Percentiles rank a stretch among this genome's conserved stretches.
Evolutionary conservation across 92 coral and sea anemone species (phyloP).

Genomic region (Umimayanthus chanpuru): DNA sequence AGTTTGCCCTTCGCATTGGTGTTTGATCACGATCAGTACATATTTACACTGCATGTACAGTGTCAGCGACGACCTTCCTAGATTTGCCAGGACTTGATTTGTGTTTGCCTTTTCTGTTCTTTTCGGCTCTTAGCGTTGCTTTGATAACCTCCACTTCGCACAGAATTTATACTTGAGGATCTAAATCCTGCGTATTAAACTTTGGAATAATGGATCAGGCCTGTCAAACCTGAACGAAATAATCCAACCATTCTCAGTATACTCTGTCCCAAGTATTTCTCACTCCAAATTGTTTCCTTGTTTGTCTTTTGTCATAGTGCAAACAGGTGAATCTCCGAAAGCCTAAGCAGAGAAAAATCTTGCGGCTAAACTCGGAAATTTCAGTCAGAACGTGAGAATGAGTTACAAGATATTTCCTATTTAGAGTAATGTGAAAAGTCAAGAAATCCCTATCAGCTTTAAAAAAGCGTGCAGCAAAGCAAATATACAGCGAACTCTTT

Average conservation of each 20-base stretch:
- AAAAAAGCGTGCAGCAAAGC: conserved; percentile 9
- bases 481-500: not conserved
- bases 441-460: not conserved
- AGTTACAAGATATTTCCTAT: not conserved
- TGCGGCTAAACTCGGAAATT: not conserved
- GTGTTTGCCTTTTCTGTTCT: not conserved
- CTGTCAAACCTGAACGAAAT: not conserved
- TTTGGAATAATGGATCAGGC: not conserved
- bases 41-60: conserved; percentile 8
- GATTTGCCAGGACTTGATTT: not conserved
- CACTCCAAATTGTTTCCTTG: not conserved
- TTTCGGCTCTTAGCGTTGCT: not conserved
- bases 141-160: not conserved
- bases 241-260: not conserved
- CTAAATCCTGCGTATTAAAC: not conserved
- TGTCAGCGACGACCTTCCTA: not conserved
- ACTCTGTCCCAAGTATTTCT: not conserved
- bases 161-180: not conserved
- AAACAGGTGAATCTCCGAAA: conserved; percentile 11
- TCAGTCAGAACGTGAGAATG: not conserved
- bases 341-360: not conserved
- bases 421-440: not conserved
- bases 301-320: not conserved
- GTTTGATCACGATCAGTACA: not conserved
- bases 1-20: not conserved